Conservation (phyloP, 2,888 invertebrate species). For the Cheilosia urbana region DNA sequence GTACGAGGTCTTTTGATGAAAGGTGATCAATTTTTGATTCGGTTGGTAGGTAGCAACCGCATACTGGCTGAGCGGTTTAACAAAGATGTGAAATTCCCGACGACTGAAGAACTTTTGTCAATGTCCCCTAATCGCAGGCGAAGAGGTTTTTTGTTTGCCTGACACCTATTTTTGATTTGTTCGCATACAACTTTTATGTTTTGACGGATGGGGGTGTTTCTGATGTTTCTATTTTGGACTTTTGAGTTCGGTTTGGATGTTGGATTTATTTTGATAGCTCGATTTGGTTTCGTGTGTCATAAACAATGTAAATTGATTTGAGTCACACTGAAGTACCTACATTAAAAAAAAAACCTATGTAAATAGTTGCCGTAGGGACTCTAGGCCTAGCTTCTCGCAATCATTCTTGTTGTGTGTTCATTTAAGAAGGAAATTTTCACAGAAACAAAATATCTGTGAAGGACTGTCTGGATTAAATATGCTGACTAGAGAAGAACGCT, state of each 20-base stretch:
- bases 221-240: background rate
- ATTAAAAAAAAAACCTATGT: too few species aligned
- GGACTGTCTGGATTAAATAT: too few species aligned
- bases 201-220: background rate
- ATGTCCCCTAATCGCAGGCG: constrained; percentile 29
- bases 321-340: background rate
- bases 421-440: too few species aligned
- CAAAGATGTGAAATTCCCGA: constrained; percentile 33
- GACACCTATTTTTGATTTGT: constrained; percentile 22
- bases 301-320: constrained; percentile 41
- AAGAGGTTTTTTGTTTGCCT: background rate
- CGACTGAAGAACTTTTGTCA: constrained; percentile 34
- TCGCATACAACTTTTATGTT: constrained; percentile 20
- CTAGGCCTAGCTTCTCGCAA: too few species aligned
- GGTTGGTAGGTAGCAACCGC: too few species aligned
- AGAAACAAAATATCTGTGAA: background rate
- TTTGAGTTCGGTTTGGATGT: background rate
- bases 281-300: constrained; percentile 46
- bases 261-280: constrained; percentile 31
- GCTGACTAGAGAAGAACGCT: too few species aligned
- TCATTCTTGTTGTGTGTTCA: too few species aligned
- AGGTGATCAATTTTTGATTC: constrained; percentile 58
- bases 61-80: constrained; percentile 13
- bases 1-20: constrained; percentile 44
- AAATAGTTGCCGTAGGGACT: too few species aligned